Evolutionary conservation across 1,140 invertebrate genomes (phyloP).

Genomic region (Chionoecetes opilio): DNA sequence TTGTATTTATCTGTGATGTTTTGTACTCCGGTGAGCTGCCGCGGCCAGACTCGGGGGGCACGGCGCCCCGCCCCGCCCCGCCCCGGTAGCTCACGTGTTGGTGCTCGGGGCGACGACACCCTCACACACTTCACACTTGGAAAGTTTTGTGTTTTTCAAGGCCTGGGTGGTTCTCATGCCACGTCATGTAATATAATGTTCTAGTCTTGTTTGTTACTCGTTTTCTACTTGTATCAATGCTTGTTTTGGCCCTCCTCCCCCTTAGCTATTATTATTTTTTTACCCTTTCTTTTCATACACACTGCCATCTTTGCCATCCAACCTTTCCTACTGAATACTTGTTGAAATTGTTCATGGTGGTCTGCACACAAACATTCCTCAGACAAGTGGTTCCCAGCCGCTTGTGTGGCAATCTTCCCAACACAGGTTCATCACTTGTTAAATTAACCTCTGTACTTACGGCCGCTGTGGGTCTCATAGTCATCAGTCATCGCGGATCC

Average conservation of each 20-base stretch:
- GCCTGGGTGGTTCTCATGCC: constrained; percentile 57
- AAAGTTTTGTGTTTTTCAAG: constrained; percentile 60
- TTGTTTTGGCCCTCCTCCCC: constrained; percentile 44
- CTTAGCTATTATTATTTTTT: constrained; percentile 46
- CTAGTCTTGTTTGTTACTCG: constrained; percentile 78
- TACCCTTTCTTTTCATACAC: constrained; percentile 68
- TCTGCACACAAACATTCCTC: constrained; percentile 74
- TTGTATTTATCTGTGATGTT: constrained; percentile 80
- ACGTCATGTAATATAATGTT: constrained; percentile 77
- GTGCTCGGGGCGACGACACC: constrained; percentile 61
- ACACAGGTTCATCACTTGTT: constrained; percentile 10
- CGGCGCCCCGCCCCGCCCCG: constrained; percentile 44
- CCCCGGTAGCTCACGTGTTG: constrained; percentile 73
- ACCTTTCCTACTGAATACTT: constrained; percentile 62
- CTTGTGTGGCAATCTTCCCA: constrained; percentile 51
- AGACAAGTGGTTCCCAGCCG: constrained; percentile 33
- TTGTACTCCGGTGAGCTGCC: constrained; percentile 76
- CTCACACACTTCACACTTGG: constrained; percentile 63
- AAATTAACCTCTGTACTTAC: constrained; percentile 62
- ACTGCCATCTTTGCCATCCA: constrained; percentile 77
- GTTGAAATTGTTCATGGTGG: constrained; percentile 73
- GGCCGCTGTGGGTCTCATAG: constrained; percentile 49
- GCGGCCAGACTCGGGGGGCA: constrained; percentile 68
- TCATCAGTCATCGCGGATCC: constrained; percentile 50
- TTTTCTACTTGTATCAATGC: constrained; percentile 72